Conservation (phyloP, 1,140 invertebrate genomes). For the Cydia splendana region DNA sequence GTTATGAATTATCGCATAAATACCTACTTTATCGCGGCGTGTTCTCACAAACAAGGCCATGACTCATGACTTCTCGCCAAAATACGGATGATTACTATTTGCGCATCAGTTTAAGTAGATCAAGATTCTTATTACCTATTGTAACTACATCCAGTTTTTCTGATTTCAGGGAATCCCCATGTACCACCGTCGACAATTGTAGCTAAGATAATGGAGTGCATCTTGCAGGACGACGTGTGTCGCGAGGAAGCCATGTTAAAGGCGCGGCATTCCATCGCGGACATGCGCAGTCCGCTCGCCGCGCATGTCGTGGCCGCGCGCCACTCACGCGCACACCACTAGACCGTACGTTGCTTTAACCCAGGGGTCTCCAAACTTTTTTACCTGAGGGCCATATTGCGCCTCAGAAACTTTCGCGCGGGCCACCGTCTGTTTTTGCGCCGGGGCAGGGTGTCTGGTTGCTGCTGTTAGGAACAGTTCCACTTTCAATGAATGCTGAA, state of each 20-base stretch:
- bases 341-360: not conserved
- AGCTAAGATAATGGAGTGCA: conserved; percentile 80
- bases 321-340: conserved; percentile 27
- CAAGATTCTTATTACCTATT: conserved; percentile 4
- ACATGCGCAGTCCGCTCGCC: conserved; percentile 59
- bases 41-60: not conserved
- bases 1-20: no score
- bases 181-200: conserved; percentile 80
- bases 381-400: no score
- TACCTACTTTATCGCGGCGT: no score
- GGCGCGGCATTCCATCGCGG: conserved; percentile 69
- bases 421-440: no score
- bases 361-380: no score
- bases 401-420: no score
- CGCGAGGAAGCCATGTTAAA: conserved; percentile 67
- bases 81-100: not conserved
- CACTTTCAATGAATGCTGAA: no score
- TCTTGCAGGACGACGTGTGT: conserved; percentile 68
- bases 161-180: conserved; percentile 77
- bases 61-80: not conserved
- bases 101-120: not conserved
- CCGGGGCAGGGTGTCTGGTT: no score
- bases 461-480: no score
- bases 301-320: conserved; percentile 50
- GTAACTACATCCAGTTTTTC: not conserved